Evolutionary conservation across 2,888 invertebrate species (phyloP), one percentile per base, ranked within the genome.

Genomic region (Onthophagus sagittarius): DNA sequence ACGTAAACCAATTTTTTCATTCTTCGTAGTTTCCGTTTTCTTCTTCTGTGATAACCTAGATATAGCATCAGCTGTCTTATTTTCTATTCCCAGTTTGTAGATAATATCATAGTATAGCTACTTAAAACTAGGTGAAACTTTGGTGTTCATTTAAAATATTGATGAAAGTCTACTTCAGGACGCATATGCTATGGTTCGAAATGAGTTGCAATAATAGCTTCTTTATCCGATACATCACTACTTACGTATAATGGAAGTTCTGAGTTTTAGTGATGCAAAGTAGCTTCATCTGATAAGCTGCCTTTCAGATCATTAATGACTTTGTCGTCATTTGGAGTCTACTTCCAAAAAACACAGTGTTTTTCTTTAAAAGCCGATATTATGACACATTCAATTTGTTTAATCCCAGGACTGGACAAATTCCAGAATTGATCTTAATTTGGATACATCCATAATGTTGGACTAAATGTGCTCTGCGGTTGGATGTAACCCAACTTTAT

Each of bases 141-240:
- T 53, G 70, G 62, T 23, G 74, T 64, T 72, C 74, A 74, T 64
- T 70, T 53, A 14, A 70, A 11, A 32, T n/a, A n/a, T n/a, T 70
- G 23, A 23, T 72, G 64, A 74, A 74, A 53, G 67, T 67, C 4
- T 62, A n/a, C 63, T 69, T 32, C 15, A 74, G 33, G 13, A 71
- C 79, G 32, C 82, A 82, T 7, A 82, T 83, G n/a, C n/a, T n/a
- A n/a, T n/a, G n/a, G n/a, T n/a, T n/a, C n/a, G n/a, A 77, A 82
- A 84, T 5, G 82, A 79, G 7, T 82, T 83, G n/a, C 82, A n/a
- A n/a, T n/a, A n/a, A n/a, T n/a, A n/a, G n/a, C 69, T 14, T 70
- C 76, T 53, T 15, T 72, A 23, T 70, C 63, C 13, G 74, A 75
- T n/a, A 73, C 71, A 70, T 77, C 77, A 70, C 72, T 71, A 62